Evolutionary conservation across 2,888 invertebrate genomes (phyloP), one percentile per base, ranked within the genome.

Genomic region (Volucella inanis): DNA sequence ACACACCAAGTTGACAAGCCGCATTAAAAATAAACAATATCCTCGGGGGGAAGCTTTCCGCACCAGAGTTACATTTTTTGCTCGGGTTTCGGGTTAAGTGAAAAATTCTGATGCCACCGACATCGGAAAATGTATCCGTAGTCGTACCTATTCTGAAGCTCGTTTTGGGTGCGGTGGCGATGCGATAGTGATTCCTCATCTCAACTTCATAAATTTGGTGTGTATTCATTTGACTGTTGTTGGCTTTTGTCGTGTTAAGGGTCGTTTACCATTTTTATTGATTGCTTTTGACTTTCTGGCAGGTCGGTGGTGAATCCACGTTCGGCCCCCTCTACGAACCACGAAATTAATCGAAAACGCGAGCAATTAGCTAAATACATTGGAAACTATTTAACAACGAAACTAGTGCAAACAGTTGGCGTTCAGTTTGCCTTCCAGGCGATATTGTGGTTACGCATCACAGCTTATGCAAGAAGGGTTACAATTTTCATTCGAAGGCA

Each of bases 291-390:
- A 31, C 50, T 49, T n/a, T 14, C 10, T 41, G 31, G 4, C 31
- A 31, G 31, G 31, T 31, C 31, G 6, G 6, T 6, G 31, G 4
- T 6, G 6, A 6, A 4, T 0, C 6, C 31, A 6, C 4, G 31
- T 31, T 6, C 31, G 0, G 6, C 1, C 31, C n/a, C 31, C 45
- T 12, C n/a, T 18, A 11, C 14, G 41, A 14, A 14, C 59, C 14
- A 43, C 38, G 43, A 50, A 54, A 39, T 39, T 52, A 39, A 71
- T 57, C 18, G n/a, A 22, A 31, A 59, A 41, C 52, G 8, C 18
- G 14, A 67, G 65, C 72, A 77, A 83, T 78, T 78, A 83, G 77
- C 39, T 50, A 49, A 83, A 67, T 83, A 67, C 72, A 67, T 71
- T 18, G 49, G 3, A 14, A 59, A 39, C 65, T 49, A 49, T 49